Base-by-base conservation (phyloP, 2,888 invertebrate species). In the Mythimna impura region DNA sequence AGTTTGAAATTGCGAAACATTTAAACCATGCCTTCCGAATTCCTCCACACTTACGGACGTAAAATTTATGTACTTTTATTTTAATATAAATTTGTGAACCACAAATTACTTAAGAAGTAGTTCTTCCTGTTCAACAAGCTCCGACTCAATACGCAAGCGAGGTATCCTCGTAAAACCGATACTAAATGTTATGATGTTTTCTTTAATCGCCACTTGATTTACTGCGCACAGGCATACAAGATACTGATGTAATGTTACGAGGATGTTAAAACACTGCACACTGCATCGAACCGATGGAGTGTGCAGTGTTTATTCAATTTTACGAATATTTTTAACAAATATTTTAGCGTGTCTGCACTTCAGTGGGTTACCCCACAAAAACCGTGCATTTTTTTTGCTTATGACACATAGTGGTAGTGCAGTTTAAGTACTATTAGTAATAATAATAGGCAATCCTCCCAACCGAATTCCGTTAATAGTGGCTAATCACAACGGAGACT, bases 131-230 rank as follows among this genome's bases (percentile, higher is more conserved):
- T 58, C 55, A 55, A 14, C 62, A 64, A 50, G 61, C 55, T 60
- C 9, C 34, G 65, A 61, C 25, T 34, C 47, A 64, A 78, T 74
- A 81, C 43, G 71, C 40, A 74, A 71, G 54, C n/a, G 3, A 40
- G 61, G 14, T 60, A 60, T 30, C 17, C 17, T 69, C 64, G 43
- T 74, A 54, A 81, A 65, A 75, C 66, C 58, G 70, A 69, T 76
- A 76, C 54, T 52, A 68, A 81, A 78, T 52, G 58, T 54, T 52
- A 62, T 63, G 64, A 43, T 22, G 40, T 30, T 79, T 72, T 64
- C 58, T 77, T 80, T 78, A 71, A 81, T 69, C 34, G 81, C 58
- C 25, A 70, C 14, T 10, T 65, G 58, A 70, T 63, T 81, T 66
- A 78, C 54, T 25, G 68, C 55, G 47, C 34, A 43, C 12, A 25